A percentile compares a stretch with the other conserved stretches of the same genome.
These are phyloP conservation scores for Pempheris klunzingeri DNA, from an alignment of 2,797 vertebrate genomes.

Conservation along the genomic window DNA sequence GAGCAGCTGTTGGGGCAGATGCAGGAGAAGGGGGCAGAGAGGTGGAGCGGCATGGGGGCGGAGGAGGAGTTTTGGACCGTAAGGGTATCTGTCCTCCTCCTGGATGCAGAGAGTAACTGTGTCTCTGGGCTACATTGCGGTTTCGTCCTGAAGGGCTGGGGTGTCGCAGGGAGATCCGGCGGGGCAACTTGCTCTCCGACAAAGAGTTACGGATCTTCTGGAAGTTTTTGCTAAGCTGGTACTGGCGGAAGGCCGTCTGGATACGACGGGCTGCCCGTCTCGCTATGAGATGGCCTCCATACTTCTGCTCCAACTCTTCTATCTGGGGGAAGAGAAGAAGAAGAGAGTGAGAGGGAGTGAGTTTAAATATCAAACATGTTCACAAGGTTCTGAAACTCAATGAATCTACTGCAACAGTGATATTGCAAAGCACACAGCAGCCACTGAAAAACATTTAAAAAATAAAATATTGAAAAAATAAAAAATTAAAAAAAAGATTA, in stretches of 20 bases:
- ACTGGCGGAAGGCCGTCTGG: conserved; percentile 98
- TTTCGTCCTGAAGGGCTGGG: conserved; percentile 81
- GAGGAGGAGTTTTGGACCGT: conserved; percentile 84
- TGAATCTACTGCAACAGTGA: conserved; percentile 41
- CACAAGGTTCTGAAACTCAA: conserved; percentile 46
- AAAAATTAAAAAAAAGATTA: too few species aligned
- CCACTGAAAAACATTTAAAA: conserved; percentile 52
- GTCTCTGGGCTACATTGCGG: conserved; percentile 77
- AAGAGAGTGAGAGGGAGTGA: conserved; percentile 29
- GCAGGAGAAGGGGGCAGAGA: conserved; percentile 90
- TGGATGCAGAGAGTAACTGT: conserved; percentile 81
- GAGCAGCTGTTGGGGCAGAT: conserved; percentile 38
- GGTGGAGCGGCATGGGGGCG: conserved; percentile 89
- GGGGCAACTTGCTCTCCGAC: conserved; percentile 94
- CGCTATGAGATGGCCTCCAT: conserved; percentile 95
- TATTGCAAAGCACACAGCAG: conserved; percentile 52
- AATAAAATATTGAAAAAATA: too few species aligned
- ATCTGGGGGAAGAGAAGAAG: conserved; percentile 89
- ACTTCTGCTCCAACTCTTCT: conserved; percentile 98
- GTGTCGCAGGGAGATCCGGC: conserved; percentile 95
- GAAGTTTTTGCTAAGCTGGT: conserved; percentile 99
- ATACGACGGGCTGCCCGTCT: conserved; percentile 96
- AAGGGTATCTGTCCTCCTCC: conserved; percentile 83
- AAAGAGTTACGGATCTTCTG: conserved; percentile 98
- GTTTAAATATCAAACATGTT: conserved; percentile 61